Conservation (phyloP, 2,888 invertebrate species). For the Archips crataeganus region DNA sequence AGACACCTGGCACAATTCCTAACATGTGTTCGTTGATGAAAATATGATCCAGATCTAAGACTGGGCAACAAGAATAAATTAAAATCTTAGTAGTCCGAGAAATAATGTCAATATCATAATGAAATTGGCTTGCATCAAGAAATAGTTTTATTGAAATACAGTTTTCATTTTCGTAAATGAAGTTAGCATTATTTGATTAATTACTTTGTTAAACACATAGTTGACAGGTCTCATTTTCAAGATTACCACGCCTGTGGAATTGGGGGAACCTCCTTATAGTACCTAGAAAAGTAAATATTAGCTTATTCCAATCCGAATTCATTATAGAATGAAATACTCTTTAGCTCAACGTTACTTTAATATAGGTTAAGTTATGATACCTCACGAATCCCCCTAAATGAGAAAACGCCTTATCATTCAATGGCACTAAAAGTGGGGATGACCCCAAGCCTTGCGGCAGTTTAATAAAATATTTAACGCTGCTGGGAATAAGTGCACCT, state of each 20-base stretch:
- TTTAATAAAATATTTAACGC: constrained; percentile 77
- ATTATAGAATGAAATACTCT: neutral
- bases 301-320: neutral
- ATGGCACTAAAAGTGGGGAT: constrained; percentile 65
- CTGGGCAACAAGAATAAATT: neutral
- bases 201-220: neutral
- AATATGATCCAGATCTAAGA: constrained; percentile 5
- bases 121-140: neutral
- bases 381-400: constrained; percentile 78
- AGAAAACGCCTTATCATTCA: constrained; percentile 74
- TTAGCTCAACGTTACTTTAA: neutral
- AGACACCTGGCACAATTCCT: constrained; percentile 32
- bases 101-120: neutral
- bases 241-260: constrained; percentile 71
- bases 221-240: neutral
- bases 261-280: constrained; percentile 80
- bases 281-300: constrained; percentile 59
- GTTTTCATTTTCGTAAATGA: neutral
- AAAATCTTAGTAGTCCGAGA: neutral
- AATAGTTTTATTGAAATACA: constrained; percentile 9
- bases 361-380: constrained; percentile 50
- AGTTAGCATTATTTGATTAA: neutral
- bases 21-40: constrained; percentile 17
- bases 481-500: constrained; percentile 77
- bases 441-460: constrained; percentile 63